These are phyloP conservation scores for Arctocebus calabarensis DNA, from an alignment of 2,797 vertebrate species.

Conservation along the genomic window DNA sequence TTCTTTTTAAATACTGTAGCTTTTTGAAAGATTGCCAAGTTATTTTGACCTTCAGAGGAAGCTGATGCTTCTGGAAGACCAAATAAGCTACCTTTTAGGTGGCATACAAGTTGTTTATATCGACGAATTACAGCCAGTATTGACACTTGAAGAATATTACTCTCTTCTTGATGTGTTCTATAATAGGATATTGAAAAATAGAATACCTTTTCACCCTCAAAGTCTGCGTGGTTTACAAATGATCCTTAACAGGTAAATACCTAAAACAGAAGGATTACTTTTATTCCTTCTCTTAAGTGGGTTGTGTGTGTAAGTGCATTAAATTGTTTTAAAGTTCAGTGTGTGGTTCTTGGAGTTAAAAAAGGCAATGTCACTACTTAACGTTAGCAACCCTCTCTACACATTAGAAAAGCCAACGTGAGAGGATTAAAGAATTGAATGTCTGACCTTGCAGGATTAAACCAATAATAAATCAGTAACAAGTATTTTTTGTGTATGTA, in stretches of 20 bases:
- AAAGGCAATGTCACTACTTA: not conserved
- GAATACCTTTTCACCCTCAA: constrained; percentile 91
- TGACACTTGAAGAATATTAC: constrained; percentile 94
- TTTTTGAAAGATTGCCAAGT: constrained; percentile 93
- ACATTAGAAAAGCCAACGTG: not conserved
- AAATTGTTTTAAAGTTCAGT: not conserved
- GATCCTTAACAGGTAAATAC: constrained; percentile 92
- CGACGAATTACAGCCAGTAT: constrained; percentile 91
- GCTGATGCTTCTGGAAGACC: constrained; percentile 92
- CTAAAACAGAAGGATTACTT: not conserved
- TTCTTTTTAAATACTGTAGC: constrained; percentile 83
- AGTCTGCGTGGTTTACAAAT: constrained; percentile 94
- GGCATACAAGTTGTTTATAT: constrained; percentile 93
- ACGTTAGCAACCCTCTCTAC: not conserved
- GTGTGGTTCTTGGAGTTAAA: not conserved
- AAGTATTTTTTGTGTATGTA: not conserved
- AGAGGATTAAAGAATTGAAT: not conserved
- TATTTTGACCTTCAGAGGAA: constrained; percentile 92
- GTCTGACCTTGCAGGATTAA: not conserved
- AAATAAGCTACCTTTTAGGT: constrained; percentile 94
- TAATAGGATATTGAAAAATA: constrained; percentile 88
- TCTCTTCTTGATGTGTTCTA: constrained; percentile 91
- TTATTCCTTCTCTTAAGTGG: not conserved
- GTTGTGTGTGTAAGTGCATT: not conserved
- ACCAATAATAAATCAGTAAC: not conserved